These are phyloP conservation scores for Antechinus stuartii DNA, from an alignment of 2,113 vertebrate species.

Conservation along the genomic window DNA sequence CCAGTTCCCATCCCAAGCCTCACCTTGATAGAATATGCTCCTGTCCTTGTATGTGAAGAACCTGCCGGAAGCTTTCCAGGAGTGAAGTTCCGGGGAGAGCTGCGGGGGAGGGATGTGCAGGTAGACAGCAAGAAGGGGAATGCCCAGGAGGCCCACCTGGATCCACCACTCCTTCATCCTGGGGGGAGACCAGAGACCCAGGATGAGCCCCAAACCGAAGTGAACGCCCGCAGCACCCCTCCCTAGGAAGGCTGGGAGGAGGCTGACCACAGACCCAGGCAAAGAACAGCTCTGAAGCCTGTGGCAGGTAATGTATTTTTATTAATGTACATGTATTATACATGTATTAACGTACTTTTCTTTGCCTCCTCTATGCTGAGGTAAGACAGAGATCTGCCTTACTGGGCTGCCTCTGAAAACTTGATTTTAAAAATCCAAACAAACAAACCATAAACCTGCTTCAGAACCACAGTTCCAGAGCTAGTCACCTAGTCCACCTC, in stretches of 20 bases:
- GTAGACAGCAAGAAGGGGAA: slow-evolving; percentile 94
- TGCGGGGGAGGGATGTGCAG: slow-evolving; percentile 93
- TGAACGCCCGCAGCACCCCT: fast-evolving
- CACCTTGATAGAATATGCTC: slow-evolving; percentile 94
- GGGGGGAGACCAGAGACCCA: slow-evolving; percentile 39
- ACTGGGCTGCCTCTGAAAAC: neutral
- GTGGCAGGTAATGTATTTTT: slow-evolving; percentile 4
- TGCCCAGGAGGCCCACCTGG: slow-evolving; percentile 89
- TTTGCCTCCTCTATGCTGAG: neutral
- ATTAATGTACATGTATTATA: neutral
- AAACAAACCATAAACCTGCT: neutral
- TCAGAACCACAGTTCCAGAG: neutral
- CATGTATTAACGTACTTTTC: neutral
- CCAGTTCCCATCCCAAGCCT: neutral
- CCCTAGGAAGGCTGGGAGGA: neutral
- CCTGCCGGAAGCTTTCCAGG: slow-evolving; percentile 89
- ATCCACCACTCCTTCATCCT: slow-evolving; percentile 97
- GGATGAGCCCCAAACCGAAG: neutral
- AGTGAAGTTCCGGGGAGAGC: slow-evolving; percentile 89
- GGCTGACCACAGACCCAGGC: neutral
- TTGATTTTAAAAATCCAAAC: neutral
- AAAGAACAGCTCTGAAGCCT: slow-evolving; percentile 3
- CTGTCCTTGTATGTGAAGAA: slow-evolving; percentile 90
- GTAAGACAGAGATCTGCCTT: neutral
- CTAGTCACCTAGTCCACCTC: neutral